Percentiles rank a stretch among this genome's conserved stretches.
Evolutionary conservation across 1,140 invertebrate species (phyloP).

Genomic region (Heliconius nattereri): DNA sequence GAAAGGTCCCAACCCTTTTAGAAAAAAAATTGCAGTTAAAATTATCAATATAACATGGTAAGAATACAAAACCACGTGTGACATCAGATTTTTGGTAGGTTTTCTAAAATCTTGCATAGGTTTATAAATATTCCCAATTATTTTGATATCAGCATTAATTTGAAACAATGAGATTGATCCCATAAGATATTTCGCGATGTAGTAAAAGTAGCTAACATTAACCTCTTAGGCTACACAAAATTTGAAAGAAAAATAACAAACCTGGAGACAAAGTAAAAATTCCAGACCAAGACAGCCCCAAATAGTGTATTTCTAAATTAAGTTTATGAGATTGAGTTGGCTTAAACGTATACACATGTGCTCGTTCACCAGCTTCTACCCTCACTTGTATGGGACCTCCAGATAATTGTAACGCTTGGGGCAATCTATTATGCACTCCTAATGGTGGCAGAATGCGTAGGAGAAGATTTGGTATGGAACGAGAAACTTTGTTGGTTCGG

Average conservation of each 20-base stretch:
- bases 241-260: slow-evolving; percentile 26
- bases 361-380: slow-evolving; percentile 87
- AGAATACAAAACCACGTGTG: no score
- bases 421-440: slow-evolving; percentile 88
- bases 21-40: no score
- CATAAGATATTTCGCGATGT: no score
- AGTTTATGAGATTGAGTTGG: slow-evolving; percentile 83
- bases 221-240: background rate
- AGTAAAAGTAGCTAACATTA: no score
- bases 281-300: slow-evolving; percentile 87
- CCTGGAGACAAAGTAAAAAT: slow-evolving; percentile 85
- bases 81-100: no score
- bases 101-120: no score
- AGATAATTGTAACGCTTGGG: slow-evolving; percentile 85
- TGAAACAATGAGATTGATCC: no score
- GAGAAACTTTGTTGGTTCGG: slow-evolving; percentile 69
- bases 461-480: slow-evolving; percentile 87
- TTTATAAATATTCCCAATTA: no score
- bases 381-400: slow-evolving; percentile 79
- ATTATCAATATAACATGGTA: no score
- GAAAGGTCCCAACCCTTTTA: no score
- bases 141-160: no score
- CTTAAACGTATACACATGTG: slow-evolving; percentile 85
- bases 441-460: slow-evolving; percentile 88
- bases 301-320: slow-evolving; percentile 85